A percentile compares a stretch with the other conserved stretches of the same genome.
Conservation (phyloP, 2,888 invertebrate genomes). For the Diaphora mendica region DNA sequence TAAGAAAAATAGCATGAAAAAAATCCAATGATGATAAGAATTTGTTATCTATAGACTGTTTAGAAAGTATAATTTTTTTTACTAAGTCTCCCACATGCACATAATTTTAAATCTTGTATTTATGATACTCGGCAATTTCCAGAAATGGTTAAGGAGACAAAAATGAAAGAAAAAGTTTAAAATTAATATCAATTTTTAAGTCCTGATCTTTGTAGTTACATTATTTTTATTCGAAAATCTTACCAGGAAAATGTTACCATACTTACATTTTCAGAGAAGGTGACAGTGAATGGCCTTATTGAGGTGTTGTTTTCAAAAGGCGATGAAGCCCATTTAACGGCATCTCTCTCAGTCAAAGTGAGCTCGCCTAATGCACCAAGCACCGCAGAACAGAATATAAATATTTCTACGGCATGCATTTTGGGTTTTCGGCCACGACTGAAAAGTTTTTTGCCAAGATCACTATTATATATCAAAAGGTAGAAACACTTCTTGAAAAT, state of each 20-base stretch:
- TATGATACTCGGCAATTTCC: no score
- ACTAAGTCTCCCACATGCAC: no score
- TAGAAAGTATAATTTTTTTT: no score
- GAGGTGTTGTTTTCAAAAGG: constrained; percentile 3
- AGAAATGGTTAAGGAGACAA: no score
- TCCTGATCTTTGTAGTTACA: neutral
- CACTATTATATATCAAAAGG: neutral
- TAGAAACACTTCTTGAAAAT: neutral
- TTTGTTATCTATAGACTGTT: neutral
- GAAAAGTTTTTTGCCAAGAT: neutral
- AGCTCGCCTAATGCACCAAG: neutral
- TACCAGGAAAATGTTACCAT: neutral
- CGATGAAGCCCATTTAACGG: constrained; percentile 1
- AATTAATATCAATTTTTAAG: no score
- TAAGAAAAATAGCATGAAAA: no score
- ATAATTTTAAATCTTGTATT: no score
- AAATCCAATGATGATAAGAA: neutral
- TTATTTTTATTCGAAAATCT: neutral
- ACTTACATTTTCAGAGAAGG: constrained; percentile 4
- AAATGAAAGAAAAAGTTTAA: no score
- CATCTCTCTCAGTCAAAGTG: constrained; percentile 1
- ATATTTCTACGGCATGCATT: neutral
- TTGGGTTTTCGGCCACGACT: neutral
- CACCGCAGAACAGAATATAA: neutral
- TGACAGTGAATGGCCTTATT: constrained; percentile 5